phyloP scores from a whole-genome alignment of 2,113 vertebrate genomes.

The Ornithorhynchus anatinus region DNA sequence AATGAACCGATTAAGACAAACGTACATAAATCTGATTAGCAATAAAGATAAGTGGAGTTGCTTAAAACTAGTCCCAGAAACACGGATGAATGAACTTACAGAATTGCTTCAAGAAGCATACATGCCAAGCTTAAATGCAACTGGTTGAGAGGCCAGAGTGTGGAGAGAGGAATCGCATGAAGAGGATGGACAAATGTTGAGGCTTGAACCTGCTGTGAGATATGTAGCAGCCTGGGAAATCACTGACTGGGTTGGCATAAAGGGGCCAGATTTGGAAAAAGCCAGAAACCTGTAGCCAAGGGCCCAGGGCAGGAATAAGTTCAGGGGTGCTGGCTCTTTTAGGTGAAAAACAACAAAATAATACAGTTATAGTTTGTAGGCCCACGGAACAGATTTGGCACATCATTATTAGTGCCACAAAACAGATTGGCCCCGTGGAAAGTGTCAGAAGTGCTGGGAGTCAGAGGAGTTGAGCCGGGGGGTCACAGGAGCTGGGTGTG shows the following conservation, averaged over 20 bases:
- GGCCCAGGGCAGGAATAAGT: not conserved
- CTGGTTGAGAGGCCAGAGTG: not conserved
- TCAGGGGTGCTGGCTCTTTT: not conserved
- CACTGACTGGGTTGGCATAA: not conserved
- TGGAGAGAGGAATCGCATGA: not conserved
- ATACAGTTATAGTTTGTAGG: too few species aligned
- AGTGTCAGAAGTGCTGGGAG: not conserved
- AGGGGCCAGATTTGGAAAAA: not conserved
- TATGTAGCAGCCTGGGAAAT: not conserved
- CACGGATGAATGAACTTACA: conserved; percentile 43
- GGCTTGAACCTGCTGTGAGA: not conserved
- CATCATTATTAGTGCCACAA: too few species aligned
- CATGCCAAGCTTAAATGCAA: not conserved
- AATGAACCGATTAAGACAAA: conserved; percentile 43
- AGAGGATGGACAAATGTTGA: not conserved
- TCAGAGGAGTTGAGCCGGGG: too few species aligned
- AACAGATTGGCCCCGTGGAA: not conserved
- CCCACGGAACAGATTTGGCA: too few species aligned
- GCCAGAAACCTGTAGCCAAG: not conserved
- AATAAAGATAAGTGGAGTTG: conserved; percentile 56
- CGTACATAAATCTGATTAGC: conserved; percentile 56
- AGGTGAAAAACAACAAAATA: too few species aligned
- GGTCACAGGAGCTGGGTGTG: too few species aligned
- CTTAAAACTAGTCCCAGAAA: conserved; percentile 44
- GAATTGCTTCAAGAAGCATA: conserved; percentile 29